Conservation (phyloP, 2,888 invertebrate genomes). For the Baronia brevicornis region DNA sequence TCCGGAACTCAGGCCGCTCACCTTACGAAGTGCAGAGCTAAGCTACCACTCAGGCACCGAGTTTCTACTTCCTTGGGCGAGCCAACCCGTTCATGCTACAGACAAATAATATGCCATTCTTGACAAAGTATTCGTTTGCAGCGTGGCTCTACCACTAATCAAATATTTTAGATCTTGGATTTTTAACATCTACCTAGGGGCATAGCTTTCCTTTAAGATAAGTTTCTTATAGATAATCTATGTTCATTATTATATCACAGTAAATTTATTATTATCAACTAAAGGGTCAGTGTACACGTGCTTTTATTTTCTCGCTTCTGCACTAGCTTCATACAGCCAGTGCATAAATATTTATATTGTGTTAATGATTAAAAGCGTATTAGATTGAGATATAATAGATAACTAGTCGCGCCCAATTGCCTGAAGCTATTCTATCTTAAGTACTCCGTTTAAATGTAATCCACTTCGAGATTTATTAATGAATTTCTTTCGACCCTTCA, state of each 20-base stretch:
- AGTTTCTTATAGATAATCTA: too few species aligned
- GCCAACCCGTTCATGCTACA: too few species aligned
- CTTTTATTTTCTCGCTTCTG: conserved; percentile 51
- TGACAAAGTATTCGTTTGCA: too few species aligned
- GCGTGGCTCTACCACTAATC: too few species aligned
- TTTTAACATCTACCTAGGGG: too few species aligned
- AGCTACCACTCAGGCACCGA: too few species aligned
- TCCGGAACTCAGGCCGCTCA: too few species aligned
- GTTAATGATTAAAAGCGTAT: conserved; percentile 60
- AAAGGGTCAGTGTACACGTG: conserved; percentile 21
- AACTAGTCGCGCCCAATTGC: conserved; percentile 33
- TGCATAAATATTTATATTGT: conserved; percentile 66
- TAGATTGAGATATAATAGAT: conserved; percentile 56
- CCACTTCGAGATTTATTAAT: conserved; percentile 18
- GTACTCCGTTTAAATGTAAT: conserved; percentile 19
- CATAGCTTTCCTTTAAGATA: too few species aligned
- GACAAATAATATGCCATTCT: too few species aligned
- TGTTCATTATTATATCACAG: neutral
- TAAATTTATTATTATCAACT: neutral
- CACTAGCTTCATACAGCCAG: conserved; percentile 40
- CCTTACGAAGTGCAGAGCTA: too few species aligned
- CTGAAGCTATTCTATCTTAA: conserved; percentile 29
- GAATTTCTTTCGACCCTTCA: conserved; percentile 17
- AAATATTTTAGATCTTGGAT: too few species aligned
- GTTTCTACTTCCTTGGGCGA: too few species aligned